Conservation (phyloP, 1,140 invertebrate genomes). For the Aplysia californica region DNA sequence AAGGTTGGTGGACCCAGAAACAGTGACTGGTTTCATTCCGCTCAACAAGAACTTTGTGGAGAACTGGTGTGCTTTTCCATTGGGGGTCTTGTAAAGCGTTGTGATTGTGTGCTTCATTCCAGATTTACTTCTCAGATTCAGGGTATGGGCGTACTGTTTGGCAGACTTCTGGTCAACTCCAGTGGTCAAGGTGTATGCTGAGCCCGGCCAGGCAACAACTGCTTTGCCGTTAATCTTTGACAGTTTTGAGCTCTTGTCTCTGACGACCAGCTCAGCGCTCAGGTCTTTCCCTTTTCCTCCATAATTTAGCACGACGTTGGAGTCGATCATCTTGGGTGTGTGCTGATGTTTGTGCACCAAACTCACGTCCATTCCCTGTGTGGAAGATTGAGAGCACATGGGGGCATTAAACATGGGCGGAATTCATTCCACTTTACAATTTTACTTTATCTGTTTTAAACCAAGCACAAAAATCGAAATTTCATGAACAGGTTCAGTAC, state of each 20-base stretch:
- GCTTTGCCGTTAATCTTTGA: constrained; percentile 7
- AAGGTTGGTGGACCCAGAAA: constrained; percentile 32
- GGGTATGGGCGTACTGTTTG: background rate
- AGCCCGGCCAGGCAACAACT: background rate
- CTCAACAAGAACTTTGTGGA: background rate
- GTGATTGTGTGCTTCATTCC: background rate
- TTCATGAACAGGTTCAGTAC: no score
- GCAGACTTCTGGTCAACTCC: background rate
- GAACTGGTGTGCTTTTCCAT: background rate
- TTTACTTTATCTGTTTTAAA: no score
- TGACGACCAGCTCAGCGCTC: constrained; percentile 23
- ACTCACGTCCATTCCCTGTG: no score
- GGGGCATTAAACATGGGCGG: no score
- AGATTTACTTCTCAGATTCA: background rate
- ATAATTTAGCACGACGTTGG: constrained; percentile 23
- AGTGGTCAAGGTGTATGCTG: background rate
- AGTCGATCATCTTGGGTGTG: constrained; percentile 20
- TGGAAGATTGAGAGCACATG: no score
- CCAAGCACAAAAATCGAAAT: no score
- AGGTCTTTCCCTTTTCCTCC: constrained; percentile 25
- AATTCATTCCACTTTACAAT: no score
- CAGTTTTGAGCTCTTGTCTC: constrained; percentile 8
- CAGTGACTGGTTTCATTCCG: background rate
- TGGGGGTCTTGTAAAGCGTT: background rate
- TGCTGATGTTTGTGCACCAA: constrained; percentile 32